Base-by-base conservation (phyloP, 2,797 vertebrate genomes). In the Tapera naevia region DNA sequence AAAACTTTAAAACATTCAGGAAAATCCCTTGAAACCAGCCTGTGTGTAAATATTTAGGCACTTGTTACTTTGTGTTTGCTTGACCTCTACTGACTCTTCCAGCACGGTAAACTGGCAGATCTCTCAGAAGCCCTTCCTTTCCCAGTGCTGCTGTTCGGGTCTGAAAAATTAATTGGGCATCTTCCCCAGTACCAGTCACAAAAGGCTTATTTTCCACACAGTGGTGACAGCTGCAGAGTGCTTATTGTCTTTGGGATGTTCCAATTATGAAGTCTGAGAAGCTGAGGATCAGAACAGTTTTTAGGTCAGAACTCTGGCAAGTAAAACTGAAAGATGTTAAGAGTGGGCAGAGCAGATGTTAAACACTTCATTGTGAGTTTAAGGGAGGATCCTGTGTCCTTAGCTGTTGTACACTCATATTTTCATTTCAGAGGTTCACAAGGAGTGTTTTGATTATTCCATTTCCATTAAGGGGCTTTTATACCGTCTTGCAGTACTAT, bases 91-190 rank as follows among this genome's bases (percentile, higher is more conserved):
- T 46, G 46, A 14, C 65, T 70, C 45, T 32, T 88, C 33, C 57
- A 33, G 22, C 65, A 19, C 78, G 41, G 39, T 24, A 79, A 70
- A 71, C 6, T 4, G 39, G 82, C 82, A 28, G 17, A 50, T 60
- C 56, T 73, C 33, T 27, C 24, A 86, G 15, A 18, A 50, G 67
- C 93, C 17, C 9, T 32, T 82, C 64, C 71, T 81, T 83, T 72
- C 76, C 41, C 39, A 53, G 37, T 27, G 66, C 70, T 74, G 64
- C 51, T 60, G 54, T 45, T 23, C 6, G 9, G 37, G 57, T 86
- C 25, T 64, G 87, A 88, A 91, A 56, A 65, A 70, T 39, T 85
- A 85, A 92, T 87, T 75, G 48, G 90, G 41, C 60, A 30, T 18
- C 32, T 61, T 60, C 54, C 53, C 23, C 51, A 33, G 69, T 21